phyloP scores from a whole-genome alignment of 1,140 invertebrate genomes.

The Druon quercuslanigerum region DNA sequence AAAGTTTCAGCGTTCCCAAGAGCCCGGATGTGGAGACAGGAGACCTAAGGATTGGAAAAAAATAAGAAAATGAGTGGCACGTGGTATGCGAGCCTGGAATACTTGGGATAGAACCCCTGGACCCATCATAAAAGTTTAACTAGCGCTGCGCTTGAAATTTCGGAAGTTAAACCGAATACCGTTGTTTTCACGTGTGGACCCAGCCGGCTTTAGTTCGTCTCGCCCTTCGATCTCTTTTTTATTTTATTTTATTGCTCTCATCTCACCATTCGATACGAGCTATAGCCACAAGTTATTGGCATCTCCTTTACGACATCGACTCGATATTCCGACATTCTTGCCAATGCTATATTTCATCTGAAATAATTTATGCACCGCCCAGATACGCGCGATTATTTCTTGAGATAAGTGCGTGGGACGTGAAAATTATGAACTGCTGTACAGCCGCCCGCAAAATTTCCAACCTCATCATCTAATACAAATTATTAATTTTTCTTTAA shows the following conservation, averaged over 20 bases:
- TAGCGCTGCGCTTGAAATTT: slow-evolving; percentile 1
- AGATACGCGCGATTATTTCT: slow-evolving; percentile 62
- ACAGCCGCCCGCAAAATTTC: slow-evolving; percentile 35
- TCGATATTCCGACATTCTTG: slow-evolving; percentile 44
- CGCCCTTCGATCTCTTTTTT: neutral
- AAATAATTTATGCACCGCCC: slow-evolving; percentile 60
- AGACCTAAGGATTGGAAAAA: neutral
- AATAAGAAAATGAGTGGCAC: slow-evolving; percentile 14
- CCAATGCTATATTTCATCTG: slow-evolving; percentile 50
- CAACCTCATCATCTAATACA: neutral
- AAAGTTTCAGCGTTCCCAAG: neutral
- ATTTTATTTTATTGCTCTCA: slow-evolving; percentile 22
- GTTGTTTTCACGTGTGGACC: neutral
- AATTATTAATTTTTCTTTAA: neutral
- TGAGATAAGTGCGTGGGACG: slow-evolving; percentile 59
- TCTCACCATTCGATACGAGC: slow-evolving; percentile 19
- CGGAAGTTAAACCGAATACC: neutral
- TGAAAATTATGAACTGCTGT: slow-evolving; percentile 63
- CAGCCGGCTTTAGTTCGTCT: slow-evolving; percentile 5
- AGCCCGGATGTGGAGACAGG: neutral
- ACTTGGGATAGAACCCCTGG: slow-evolving; percentile 1
- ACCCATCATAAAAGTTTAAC: slow-evolving; percentile 1
- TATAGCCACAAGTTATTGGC: slow-evolving; percentile 51
- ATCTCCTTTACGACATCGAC: slow-evolving; percentile 46
- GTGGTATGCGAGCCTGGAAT: slow-evolving; percentile 11